phyloP scores from a whole-genome alignment of 2,888 invertebrate genomes.

The Drymonia ruficornis region DNA sequence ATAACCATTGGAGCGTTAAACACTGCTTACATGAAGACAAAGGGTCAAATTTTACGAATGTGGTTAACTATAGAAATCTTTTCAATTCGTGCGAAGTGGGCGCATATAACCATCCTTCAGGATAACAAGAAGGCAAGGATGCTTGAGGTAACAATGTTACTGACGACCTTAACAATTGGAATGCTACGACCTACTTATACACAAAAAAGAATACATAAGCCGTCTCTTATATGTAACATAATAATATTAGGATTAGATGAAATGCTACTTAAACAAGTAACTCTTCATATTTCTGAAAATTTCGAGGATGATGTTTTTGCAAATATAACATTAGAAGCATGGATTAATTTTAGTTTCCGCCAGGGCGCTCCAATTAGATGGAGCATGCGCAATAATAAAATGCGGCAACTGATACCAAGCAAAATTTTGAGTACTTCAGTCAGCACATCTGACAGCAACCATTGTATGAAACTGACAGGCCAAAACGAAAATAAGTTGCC shows the following conservation, averaged over 20 bases:
- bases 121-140: constrained; percentile 51
- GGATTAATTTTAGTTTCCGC: no score
- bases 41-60: constrained; percentile 4
- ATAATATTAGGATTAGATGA: background rate
- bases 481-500: no score
- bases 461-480: no score
- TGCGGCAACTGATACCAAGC: no score
- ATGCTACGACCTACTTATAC: constrained; percentile 33
- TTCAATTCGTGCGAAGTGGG: constrained; percentile 22
- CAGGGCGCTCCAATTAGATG: no score
- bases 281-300: background rate
- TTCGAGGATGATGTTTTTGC: background rate
- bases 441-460: no score
- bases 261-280: background rate
- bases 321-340: background rate
- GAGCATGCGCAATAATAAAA: no score
- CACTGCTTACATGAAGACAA: constrained; percentile 4
- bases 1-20: constrained; percentile 20
- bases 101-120: constrained; percentile 34
- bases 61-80: constrained; percentile 22
- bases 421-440: no score
- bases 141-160: constrained; percentile 54
- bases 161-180: constrained; percentile 45
- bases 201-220: constrained; percentile 13
- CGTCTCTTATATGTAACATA: background rate